These are phyloP conservation scores for Atta cephalotes DNA, from an alignment of 1,140 invertebrate genomes.

Conservation along the genomic window DNA sequence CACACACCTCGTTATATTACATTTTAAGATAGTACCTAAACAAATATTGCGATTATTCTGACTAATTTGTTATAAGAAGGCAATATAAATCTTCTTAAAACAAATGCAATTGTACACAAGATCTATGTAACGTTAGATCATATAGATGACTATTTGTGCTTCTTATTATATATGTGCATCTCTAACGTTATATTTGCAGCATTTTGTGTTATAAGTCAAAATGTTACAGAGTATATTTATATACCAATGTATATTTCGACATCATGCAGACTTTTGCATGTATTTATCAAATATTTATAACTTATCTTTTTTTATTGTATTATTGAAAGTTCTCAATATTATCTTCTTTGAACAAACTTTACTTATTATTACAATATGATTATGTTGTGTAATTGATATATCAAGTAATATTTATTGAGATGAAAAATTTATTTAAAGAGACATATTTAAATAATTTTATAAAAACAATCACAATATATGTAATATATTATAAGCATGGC, in stretches of 20 bases:
- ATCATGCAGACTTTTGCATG: constrained; percentile 25
- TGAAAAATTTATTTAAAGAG: constrained; percentile 26
- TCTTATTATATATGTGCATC: constrained; percentile 7
- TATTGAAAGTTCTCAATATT: constrained; percentile 9
- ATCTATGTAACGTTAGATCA: constrained; percentile 27
- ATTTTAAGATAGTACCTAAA: constrained; percentile 58
- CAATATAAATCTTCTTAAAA: constrained; percentile 15
- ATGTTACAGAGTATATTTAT: constrained; percentile 46
- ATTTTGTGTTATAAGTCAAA: constrained; percentile 1
- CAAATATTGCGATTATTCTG: constrained; percentile 38
- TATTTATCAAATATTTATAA: constrained; percentile 36
- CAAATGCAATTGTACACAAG: neutral
- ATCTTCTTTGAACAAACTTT: neutral
- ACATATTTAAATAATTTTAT: constrained; percentile 35
- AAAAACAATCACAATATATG: constrained; percentile 17
- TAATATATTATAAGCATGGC: neutral
- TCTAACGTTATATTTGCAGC: constrained; percentile 11
- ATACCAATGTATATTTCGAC: constrained; percentile 46
- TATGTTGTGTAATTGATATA: neutral
- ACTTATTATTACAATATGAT: constrained; percentile 9
- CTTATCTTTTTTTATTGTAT: neutral
- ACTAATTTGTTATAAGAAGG: constrained; percentile 53
- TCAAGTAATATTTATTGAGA: constrained; percentile 3
- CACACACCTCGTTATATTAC: constrained; percentile 43
- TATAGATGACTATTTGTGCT: constrained; percentile 13